These are phyloP conservation scores for Tragelaphus buxtoni DNA, from an alignment of 2,113 vertebrate species.

Conservation along the genomic window DNA sequence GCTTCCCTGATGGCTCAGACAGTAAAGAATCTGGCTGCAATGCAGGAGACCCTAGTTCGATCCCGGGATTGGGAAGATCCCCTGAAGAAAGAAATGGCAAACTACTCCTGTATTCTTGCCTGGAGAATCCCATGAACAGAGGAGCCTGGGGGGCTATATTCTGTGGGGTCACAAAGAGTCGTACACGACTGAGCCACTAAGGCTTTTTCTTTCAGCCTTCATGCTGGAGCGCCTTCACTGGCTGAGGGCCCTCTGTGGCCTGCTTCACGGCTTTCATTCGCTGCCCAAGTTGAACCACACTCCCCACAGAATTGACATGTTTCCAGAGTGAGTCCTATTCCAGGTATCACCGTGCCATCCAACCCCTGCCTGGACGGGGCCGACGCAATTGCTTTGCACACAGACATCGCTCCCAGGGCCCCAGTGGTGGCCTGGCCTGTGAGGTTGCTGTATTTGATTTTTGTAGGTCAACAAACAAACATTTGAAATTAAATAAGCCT, in stretches of 20 bases:
- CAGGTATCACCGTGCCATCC: not conserved
- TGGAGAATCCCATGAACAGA: not conserved
- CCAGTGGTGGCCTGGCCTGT: not conserved
- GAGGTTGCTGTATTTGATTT: not conserved
- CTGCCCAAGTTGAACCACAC: not conserved
- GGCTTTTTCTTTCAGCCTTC: not conserved
- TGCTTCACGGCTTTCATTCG: slow-evolving; percentile 1
- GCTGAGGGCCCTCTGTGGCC: not conserved
- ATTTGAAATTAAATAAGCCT: slow-evolving; percentile 51
- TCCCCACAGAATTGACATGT: not conserved
- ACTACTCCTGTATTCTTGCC: not conserved
- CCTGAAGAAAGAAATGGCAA: not conserved
- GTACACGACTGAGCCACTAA: fast-evolving
- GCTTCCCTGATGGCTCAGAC: not conserved
- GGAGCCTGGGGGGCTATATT: not conserved
- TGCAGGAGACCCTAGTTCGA: not conserved
- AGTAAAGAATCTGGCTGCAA: not conserved
- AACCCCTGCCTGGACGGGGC: fast-evolving
- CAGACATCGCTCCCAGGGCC: not conserved
- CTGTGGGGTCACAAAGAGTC: not conserved
- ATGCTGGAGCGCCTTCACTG: not conserved
- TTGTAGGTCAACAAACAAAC: slow-evolving; percentile 49
- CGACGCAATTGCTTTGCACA: not conserved
- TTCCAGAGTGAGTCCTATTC: slow-evolving; percentile 17
- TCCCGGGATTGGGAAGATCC: not conserved